Percentiles rank a stretch among this genome's conserved stretches.
These are phyloP conservation scores for Sebastes glaucus DNA, from an alignment of 2,797 vertebrate species.

Conservation along the genomic window DNA sequence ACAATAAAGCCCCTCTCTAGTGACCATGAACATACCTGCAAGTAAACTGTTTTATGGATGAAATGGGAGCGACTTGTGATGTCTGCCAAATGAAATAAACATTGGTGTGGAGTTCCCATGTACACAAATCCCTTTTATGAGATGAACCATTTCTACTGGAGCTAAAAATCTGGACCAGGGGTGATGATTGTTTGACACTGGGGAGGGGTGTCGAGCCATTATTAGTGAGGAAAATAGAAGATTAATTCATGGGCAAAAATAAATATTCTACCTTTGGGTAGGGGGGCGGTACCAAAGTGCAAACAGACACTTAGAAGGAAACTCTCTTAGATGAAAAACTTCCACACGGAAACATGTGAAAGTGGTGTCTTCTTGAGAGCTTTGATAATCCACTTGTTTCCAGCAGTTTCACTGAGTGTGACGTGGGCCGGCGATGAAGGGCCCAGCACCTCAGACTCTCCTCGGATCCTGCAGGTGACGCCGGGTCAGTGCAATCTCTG, in stretches of 20 bases:
- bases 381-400: conserved; percentile 51
- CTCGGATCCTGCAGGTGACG: not conserved
- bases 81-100: not conserved
- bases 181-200: not conserved
- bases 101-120: not conserved
- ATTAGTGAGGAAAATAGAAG: conserved; percentile 31
- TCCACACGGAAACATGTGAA: conserved; percentile 35
- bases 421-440: conserved; percentile 2
- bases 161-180: not conserved
- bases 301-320: conserved; percentile 53
- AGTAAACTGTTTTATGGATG: not conserved
- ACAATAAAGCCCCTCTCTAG: not conserved
- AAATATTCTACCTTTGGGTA: conserved; percentile 49
- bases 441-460: conserved; percentile 26
- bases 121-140: conserved; percentile 28
- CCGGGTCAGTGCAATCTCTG: conserved; percentile 28
- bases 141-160: conserved; percentile 10
- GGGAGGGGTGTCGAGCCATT: not conserved
- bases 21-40: not conserved
- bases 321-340: conserved; percentile 33
- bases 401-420: conserved; percentile 18
- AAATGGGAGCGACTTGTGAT: not conserved
- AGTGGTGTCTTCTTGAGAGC: conserved; percentile 34
- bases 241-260: conserved; percentile 48
- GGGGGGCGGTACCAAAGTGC: conserved; percentile 57